phyloP scores from a whole-genome alignment of 2,113 vertebrate genomes.

The Microcebus tavaratra region DNA sequence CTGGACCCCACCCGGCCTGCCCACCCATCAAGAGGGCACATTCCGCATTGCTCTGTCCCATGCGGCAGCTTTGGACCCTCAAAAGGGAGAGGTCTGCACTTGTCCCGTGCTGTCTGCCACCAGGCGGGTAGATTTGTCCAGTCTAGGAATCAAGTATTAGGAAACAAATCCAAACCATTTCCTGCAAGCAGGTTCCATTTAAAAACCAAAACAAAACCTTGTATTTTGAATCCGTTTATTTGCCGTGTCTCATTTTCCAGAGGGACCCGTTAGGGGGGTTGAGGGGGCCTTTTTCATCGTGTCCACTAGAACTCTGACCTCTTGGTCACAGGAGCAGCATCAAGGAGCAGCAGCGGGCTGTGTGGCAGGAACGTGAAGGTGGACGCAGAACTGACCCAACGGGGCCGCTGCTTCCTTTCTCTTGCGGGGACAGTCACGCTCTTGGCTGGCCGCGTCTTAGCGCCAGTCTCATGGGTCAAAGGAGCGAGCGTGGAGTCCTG shows the following conservation, averaged over 20 bases:
- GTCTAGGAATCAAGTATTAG: background rate
- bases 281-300: fast-evolving
- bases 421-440: background rate
- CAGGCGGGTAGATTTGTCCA: background rate
- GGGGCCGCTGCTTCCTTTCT: background rate
- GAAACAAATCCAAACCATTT: background rate
- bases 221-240: background rate
- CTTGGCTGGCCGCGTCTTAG: fast-evolving
- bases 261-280: background rate
- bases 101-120: background rate
- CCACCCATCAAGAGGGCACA: too few relatives aligned
- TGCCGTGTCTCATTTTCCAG: background rate
- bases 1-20: background rate
- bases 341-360: background rate
- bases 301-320: too few relatives aligned
- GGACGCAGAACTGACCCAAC: too few relatives aligned
- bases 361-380: background rate
- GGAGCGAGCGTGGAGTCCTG: background rate
- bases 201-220: background rate
- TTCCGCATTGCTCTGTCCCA: background rate
- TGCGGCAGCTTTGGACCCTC: fast-evolving
- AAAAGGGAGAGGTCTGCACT: fast-evolving
- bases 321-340: background rate
- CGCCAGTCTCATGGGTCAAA: too few relatives aligned
- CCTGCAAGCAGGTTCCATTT: background rate